Base-by-base conservation (phyloP, 2,797 vertebrate species). In the Diglossa cyanea region DNA sequence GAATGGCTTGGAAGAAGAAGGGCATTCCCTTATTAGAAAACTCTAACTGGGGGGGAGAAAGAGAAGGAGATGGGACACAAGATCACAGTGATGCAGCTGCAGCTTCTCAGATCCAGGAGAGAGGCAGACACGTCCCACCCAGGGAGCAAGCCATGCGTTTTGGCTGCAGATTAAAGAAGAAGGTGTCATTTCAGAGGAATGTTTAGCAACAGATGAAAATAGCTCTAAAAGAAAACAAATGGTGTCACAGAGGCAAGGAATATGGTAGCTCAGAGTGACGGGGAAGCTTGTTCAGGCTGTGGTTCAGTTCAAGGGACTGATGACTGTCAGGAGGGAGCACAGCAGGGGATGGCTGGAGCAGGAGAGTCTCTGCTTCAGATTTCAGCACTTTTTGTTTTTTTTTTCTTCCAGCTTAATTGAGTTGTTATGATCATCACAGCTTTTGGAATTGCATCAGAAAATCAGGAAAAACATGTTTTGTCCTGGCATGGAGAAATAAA, bases 141-240 rank as follows among this genome's bases (percentile, higher is more conserved):
- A 75, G 73, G 40, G 82, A 95, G 87, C 62, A 76, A 67, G 65
- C 3, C 3, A 6, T 33, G 47, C 21, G 17, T 39, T 94, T 94
- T 94, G 95, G 95, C 94, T 67, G 54, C 12, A 40, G 87, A 95
- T 94, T 19, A 93, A 95, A 62, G 91, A 44, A 79, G 42, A 80
- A 94, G 83, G 84, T 89, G 77, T 91, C 86, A 91, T 94, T 93
- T 80, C 67, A 20, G 86, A 82, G 42, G 86, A 95, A 92, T 87
- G 88, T 92, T 91, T 71, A 89, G 70, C 67, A 85, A 54, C 17
- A 79, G 90, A 85, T 82, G 68, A 87, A 92, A 95, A 91, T 24
- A 90, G 26, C 80, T 84, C 47, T 55, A 53, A 76, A 93, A 88
- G 80, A 83, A 92, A 97, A 80, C 71, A 94, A 91, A 79, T 91